Evolutionary conservation across 1,140 invertebrate species (phyloP).

Genomic region (Apis laboriosa): DNA sequence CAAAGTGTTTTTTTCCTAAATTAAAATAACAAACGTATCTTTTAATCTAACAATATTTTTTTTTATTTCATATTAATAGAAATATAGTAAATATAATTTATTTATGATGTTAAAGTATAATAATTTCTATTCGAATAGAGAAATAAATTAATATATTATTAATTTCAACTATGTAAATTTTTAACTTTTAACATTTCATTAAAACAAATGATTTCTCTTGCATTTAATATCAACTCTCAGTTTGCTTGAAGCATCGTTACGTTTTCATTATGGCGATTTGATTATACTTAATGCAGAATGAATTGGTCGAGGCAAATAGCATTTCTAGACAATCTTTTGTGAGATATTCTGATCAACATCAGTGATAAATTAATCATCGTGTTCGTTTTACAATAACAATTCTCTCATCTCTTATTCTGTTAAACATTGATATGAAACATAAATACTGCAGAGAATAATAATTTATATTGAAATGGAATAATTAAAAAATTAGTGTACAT

Average conservation of each 20-base stretch:
- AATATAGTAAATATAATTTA: no score
- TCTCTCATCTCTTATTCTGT: not conserved
- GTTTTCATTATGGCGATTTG: not conserved
- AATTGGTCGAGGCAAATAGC: not conserved
- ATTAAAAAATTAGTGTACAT: not conserved
- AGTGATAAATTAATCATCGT: conserved; percentile 9
- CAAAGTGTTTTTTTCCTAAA: no score
- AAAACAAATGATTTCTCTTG: not conserved
- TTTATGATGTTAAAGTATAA: no score
- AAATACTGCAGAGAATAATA: not conserved
- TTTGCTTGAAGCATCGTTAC: not conserved
- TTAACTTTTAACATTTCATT: no score
- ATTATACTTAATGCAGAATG: not conserved
- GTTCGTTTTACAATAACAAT: no score
- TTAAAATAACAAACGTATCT: no score
- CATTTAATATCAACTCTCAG: not conserved
- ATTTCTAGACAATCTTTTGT: not conserved
- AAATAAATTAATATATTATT: no score
- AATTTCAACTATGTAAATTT: no score
- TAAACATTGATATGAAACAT: not conserved
- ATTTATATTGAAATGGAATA: not conserved
- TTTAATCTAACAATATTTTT: no score
- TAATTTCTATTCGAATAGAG: no score
- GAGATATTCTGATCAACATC: not conserved
- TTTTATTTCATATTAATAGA: no score